Conservation (phyloP, 1,140 invertebrate genomes). For the Panagrolaimus sp. region DNA sequence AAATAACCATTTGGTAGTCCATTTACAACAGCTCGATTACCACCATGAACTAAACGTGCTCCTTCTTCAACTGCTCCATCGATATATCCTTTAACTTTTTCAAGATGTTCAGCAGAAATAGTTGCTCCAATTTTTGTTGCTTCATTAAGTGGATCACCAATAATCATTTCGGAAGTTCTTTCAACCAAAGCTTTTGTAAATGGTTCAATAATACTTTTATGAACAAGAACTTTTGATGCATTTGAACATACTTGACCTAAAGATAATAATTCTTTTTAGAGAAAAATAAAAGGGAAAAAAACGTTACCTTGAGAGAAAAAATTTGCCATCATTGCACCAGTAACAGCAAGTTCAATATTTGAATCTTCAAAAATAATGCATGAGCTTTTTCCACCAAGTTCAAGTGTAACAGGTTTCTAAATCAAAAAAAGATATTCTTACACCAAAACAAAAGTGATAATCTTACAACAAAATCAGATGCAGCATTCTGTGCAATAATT, state of each 20-base stretch:
- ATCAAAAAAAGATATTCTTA: too few relatives aligned
- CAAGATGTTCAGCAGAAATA: slow-evolving; percentile 62
- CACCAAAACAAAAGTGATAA: too few relatives aligned
- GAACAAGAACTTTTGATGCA: slow-evolving; percentile 64
- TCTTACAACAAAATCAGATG: slow-evolving; percentile 60
- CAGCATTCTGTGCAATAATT: slow-evolving; percentile 61
- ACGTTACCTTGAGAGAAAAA: slow-evolving; percentile 64
- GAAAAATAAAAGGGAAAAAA: slow-evolving; percentile 40
- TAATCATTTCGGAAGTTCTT: slow-evolving; percentile 53
- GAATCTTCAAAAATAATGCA: slow-evolving; percentile 64
- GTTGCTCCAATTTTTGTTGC: slow-evolving; percentile 62
- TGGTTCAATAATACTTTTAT: slow-evolving; percentile 56
- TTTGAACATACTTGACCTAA: slow-evolving; percentile 64
- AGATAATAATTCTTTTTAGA: slow-evolving; percentile 5
- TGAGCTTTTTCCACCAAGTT: slow-evolving; percentile 65
- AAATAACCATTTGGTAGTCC: slow-evolving; percentile 49
- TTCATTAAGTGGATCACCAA: slow-evolving; percentile 60
- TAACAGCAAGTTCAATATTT: slow-evolving; percentile 63
- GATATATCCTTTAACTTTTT: slow-evolving; percentile 63
- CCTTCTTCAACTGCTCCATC: slow-evolving; percentile 62
- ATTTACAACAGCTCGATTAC: slow-evolving; percentile 58
- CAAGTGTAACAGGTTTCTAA: slow-evolving; percentile 65
- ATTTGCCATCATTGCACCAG: slow-evolving; percentile 65
- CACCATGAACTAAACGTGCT: slow-evolving; percentile 63
- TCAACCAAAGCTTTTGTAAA: slow-evolving; percentile 59